Percentiles rank a stretch among this genome's conserved stretches.
Evolutionary conservation across 2,113 vertebrate genomes (phyloP).

Genomic region (Orientallactaga bullata): DNA sequence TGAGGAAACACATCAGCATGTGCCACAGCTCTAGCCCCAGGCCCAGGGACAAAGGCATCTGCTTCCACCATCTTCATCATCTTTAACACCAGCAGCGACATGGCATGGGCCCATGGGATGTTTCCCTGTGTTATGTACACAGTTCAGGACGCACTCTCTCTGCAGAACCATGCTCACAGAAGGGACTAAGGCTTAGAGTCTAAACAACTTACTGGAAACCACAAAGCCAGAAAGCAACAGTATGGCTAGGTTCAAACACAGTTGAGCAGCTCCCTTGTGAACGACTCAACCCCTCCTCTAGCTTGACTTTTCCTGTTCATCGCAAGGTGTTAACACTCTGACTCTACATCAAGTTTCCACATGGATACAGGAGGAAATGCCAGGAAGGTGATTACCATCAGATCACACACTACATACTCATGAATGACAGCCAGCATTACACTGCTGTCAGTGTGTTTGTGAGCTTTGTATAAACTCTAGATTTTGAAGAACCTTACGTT

Average conservation of each 20-base stretch:
- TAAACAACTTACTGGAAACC: neutral
- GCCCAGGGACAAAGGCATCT: neutral
- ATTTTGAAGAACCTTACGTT: slow-evolving; percentile 87
- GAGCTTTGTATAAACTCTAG: neutral
- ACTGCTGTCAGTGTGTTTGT: rapidly evolving
- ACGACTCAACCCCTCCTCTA: neutral
- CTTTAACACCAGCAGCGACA: neutral
- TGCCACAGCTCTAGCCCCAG: neutral
- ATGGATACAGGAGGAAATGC: neutral
- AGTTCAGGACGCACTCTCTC: neutral
- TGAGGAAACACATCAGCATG: neutral
- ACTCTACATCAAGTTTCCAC: neutral
- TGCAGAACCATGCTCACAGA: neutral
- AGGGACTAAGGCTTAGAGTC: neutral
- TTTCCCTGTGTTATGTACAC: neutral
- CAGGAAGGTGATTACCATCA: neutral
- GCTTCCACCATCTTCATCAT: neutral
- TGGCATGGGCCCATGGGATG: neutral
- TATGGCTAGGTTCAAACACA: neutral
- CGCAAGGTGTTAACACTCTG: neutral
- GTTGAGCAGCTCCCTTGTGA: rapidly evolving
- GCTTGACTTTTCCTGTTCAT: neutral
- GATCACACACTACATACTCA: neutral
- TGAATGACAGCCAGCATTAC: neutral
- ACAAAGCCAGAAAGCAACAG: neutral